Evolutionary conservation across 2,113 vertebrate genomes (phyloP), one percentile per base, ranked within the genome.

Genomic region (Polyodon spathula): DNA sequence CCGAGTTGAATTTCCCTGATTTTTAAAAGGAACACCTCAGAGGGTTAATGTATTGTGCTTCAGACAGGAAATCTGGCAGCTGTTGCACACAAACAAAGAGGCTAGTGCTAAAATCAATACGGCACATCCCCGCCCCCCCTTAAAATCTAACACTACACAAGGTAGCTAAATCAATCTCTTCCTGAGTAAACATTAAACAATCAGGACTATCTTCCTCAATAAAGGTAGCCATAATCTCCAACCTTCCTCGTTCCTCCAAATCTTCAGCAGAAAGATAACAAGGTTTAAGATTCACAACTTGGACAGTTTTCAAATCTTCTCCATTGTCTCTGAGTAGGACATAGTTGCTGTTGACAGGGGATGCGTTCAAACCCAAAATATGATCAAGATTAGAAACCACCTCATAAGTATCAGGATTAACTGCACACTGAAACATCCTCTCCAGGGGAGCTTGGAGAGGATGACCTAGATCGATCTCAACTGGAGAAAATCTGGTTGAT

Each of bases 11-110:
- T n/a, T 64, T 60, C 70, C 39, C 12, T 37, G n/a, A 38, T 62
- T 40, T n/a, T n/a, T 38, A 59, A 14, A 11, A 15, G 14, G 42
- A 41, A 56, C 82, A 71, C 72, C 62, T 71, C 71, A 44, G 78
- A 63, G 81, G 74, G 83, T 87, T 88, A 88, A 85, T 64, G 17
- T 62, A 17, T 66, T 76, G 80, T 84, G 83, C 80, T 82, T 84
- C 76, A 66, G 73, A 82, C 77, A 83, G 86, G 88, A 89, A 91
- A 86, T 86, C 84, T 89, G 86, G 85, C 82, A 86, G 80, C 82
- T 87, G 86, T 89, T 87, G 79, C 74, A 83, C 81, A 80, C 84
- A 84, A 27, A 27, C 3, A 27, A 27, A 27, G 27, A 27, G 27
- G 27, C 27, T 27, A 27, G 27, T 27, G 27, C 27, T 27, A 27